Evolutionary conservation across 2,113 vertebrate species (phyloP), one percentile per base, ranked within the genome.

Genomic region (Grallaria varia): DNA sequence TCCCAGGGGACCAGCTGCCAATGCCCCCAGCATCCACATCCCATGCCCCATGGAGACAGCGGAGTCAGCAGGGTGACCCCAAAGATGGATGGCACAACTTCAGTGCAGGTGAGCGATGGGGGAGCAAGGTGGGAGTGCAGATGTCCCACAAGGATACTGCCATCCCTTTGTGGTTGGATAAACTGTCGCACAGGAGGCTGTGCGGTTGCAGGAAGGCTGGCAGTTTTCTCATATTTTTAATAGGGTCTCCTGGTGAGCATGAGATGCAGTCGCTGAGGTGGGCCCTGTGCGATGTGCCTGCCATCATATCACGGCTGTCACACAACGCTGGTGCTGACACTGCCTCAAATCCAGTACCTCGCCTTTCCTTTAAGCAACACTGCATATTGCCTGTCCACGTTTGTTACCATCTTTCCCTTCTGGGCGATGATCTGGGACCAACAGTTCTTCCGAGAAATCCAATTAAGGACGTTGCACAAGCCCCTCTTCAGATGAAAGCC

Each of bases 261-360:
- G 60, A 66, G 56, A 71, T 19, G 23, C 28, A 6, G 3, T 30
- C 49, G 45, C 33, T 33, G 68, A 86, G 75, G 40, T 28, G 10
- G 13, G 33, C 30, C 66, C 71, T 0, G 0, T 27, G 67, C 1
- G 7, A 68, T 25, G 55, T 1, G 2, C n/a, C 68, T 4, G 2
- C 42, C 7, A 3, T 55, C 20, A 7, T 5, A 35, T 42, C 30
- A 2, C 81, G 86, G 77, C 78, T 82, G 73, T 67, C 80, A 81
- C 9, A 25, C 8, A 19, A 11, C 9, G 6, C 28, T 14, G 25
- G 24, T 4, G 10, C 28, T 49, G 66, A 42, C 2, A 11, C 39
- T 10, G 37, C 9, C 8, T 4, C 31, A 59, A 19, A 30, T 8
- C 8, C 42, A 45, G 31, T 3, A 39, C 42, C 35, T 24, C 52